Base-by-base conservation (phyloP, 92 coral and sea anemone genomes). In the Palythoa heliodiscus region DNA sequence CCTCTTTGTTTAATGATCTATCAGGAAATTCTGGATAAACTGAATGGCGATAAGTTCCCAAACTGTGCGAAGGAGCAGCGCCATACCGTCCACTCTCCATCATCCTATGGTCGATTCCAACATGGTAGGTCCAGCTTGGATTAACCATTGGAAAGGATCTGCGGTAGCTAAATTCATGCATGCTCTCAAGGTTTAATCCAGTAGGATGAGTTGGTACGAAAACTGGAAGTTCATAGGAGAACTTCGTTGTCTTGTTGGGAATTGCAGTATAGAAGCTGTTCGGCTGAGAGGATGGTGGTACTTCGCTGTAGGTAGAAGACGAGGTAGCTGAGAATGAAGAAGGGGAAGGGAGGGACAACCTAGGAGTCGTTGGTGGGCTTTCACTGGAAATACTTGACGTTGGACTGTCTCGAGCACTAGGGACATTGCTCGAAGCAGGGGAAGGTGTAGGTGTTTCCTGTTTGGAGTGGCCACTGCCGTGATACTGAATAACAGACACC, bases 401-500 rank as follows among this genome's bases (percentile, higher is more conserved):
- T 20, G 84, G 84, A 47, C 84, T 80, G 63, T 80, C 84, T 48
- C 84, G 84, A 12, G 75, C 84, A 64, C 84, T 80, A 19, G 84
- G 84, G 15, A 67, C 75, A 67, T 80, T 66, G 63, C 84, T 80
- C 15, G 84, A 80, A n/a, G 75, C 84, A 0, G 84, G 84, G 0
- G 84, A 80, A 67, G 84, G 84, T 40, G 77, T 15, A 17, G 88
- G 76, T 19, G 61, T 76, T 64, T 87, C 89, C 52, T 52, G 69
- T 19, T 80, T 71, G 37, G 75, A 17, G 47, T 17, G n/a, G 8
- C 84, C 52, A 29, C 95, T 92, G 64, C 93, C 91, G 66, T 90
- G 93, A 23, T 88, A 94, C 78, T 92, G 95, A 15, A 94, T 94
- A 54, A 94, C 98, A 1, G 98, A 90, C 72, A 94, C 98, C 4